phyloP scores from a whole-genome alignment of 2,113 vertebrate genomes.

The Microtus pennsylvanicus region DNA sequence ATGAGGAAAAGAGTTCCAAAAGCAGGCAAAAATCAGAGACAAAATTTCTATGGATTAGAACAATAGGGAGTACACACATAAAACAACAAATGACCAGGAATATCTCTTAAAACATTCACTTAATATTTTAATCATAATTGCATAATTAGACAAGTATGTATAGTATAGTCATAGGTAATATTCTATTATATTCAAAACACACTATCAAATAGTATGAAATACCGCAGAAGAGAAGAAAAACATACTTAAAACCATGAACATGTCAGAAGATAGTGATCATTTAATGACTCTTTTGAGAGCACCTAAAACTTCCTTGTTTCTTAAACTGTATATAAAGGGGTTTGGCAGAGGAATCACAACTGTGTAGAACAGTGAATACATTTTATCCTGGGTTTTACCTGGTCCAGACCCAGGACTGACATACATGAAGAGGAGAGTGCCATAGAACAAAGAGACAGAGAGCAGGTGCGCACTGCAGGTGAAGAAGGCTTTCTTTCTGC shows the following conservation, averaged over 20 bases:
- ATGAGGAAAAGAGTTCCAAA: background rate
- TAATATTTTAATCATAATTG: background rate
- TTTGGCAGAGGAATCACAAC: conserved; percentile 65
- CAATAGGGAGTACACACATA: background rate
- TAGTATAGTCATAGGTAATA: background rate
- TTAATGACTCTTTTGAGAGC: conserved; percentile 51
- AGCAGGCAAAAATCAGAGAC: background rate
- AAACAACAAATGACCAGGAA: no score
- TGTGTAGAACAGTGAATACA: conserved; percentile 56
- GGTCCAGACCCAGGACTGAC: conserved; percentile 12
- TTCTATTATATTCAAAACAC: background rate
- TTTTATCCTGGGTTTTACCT: conserved; percentile 49
- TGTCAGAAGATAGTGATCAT: background rate
- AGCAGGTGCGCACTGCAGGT: conserved; percentile 68
- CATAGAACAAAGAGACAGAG: conserved; percentile 72
- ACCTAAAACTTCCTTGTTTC: conserved; percentile 72
- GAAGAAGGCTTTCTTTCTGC: no score
- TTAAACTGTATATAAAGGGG: conserved; percentile 63
- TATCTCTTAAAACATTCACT: background rate
- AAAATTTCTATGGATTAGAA: background rate
- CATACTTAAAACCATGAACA: background rate
- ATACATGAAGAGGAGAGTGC: conserved; percentile 67
- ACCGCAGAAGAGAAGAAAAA: background rate
- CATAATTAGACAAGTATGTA: background rate
- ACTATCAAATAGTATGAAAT: background rate